Evolutionary conservation across 2,797 vertebrate species (phyloP).

Genomic region (Manis pentadactyla): DNA sequence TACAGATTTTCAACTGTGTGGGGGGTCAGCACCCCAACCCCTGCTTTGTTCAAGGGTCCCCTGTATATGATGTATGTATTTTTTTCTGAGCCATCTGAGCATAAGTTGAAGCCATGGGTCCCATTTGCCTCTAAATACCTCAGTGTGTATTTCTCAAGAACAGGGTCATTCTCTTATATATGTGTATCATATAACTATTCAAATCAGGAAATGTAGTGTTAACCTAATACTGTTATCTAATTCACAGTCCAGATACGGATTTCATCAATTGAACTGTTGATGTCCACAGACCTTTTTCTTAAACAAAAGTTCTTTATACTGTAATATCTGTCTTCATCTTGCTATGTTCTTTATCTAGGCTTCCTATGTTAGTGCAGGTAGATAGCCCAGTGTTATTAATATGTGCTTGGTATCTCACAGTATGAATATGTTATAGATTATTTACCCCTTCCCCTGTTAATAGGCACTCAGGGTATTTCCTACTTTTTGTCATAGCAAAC

Average conservation of each 20-base stretch:
- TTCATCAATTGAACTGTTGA: not conserved
- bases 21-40: too few relatives aligned
- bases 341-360: not conserved
- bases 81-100: not conserved
- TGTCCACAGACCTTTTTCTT: not conserved
- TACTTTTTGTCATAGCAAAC: not conserved
- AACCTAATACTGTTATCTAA: not conserved
- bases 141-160: not conserved
- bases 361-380: too few relatives aligned
- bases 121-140: not conserved
- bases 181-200: not conserved
- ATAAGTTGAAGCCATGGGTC: not conserved
- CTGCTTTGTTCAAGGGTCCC: too few relatives aligned
- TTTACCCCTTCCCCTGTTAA: too few relatives aligned
- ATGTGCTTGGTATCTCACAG: not conserved
- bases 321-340: not conserved
- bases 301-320: not conserved
- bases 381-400: not conserved
- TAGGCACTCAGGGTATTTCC: not conserved
- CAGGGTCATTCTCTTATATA: not conserved
- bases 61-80: not conserved
- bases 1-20: too few relatives aligned
- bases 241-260: not conserved
- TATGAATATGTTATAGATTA: rapidly evolving
- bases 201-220: not conserved